Evolutionary conservation across 2,113 vertebrate species (phyloP), one percentile per base, ranked within the genome.

Genomic region (Sturnus vulgaris): DNA sequence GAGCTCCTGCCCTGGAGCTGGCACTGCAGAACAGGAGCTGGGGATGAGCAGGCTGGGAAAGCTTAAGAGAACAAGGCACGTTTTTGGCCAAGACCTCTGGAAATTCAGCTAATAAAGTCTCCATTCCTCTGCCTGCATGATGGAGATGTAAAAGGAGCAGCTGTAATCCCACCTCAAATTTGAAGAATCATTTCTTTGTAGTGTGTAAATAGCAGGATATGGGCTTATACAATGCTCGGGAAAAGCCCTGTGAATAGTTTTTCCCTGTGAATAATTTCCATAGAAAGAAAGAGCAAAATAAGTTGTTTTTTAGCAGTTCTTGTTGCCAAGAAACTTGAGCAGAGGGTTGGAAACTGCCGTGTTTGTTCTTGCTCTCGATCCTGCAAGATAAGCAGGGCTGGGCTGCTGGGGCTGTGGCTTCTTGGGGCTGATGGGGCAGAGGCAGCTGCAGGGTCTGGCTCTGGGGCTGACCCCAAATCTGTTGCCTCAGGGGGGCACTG

Each of bases 211-310:
- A 65, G 28, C 37, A 56, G 52, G 52, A 40, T 24, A 8, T 69
- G 31, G 53, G 47, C 30, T 57, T 55, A 37, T 19, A 14, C 25
- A 35, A 31, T 84, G 46, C 63, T 66, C 39, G 25, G 86, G 72
- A 63, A 89, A 91, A 90, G 94, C 90, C 55, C 68, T 64, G 86
- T 79, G 81, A 95, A 68, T 90, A 73, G 91, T 35, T 72, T 68
- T 44, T 50, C 83, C 35, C 79, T 57, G 75, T 75, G 84, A 91
- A 59, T 82, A 64, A 92, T 57, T 78, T 78, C 94, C 93, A 68
- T 83, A 90, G 97, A 97, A 88, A 97, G 94, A 86, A 86, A 95
- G 30, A 71, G 85, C 71, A 90, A 95, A 97, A 92, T 86, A 95
- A 95, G 85, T 46, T 92, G 75, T 7, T 53, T 73, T 85, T 73